Evolutionary conservation across 2,888 invertebrate species (phyloP), one percentile per base, ranked within the genome.

Genomic region (Dryococelus australis): DNA sequence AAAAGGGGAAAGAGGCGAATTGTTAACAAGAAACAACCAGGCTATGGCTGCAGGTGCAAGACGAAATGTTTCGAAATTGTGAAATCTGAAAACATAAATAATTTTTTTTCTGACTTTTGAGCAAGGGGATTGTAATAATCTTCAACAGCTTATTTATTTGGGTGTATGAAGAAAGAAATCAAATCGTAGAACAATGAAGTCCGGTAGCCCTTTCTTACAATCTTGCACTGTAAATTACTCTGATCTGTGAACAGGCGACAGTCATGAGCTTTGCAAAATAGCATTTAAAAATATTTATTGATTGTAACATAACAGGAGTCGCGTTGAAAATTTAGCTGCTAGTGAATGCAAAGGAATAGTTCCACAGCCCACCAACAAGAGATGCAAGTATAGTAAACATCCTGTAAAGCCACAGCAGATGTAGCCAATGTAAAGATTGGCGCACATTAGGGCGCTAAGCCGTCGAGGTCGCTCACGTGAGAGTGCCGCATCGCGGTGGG

Each of bases 121-220:
- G 13, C 20, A 16, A 16, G 51, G 51, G 51, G 51, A n/a, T 35
- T 65, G 24, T n/a, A 12, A 24, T 65, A 0, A 24, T 65, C 65
- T 65, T 65, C n/a, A 65, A 65, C 65, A n/a, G 65, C 65, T 65
- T 65, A 65, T 24, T 20, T 65, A 65, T 65, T 65, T 65, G 65
- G 65, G 2, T 65, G n/a, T n/a, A 65, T 65, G 47, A 65, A 65
- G 8, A 65, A 65, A 16, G 65, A n/a, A 65, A 65, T 10, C 8
- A 65, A 65, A 24, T 12, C 65, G 65, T 16, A n/a, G 16, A 65
- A 65, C 65, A 65, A 65, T 12, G 65, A 65, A 65, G 65, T 16
- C 24, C 8, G 6, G 65, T n/a, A 65, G 65, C 65, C 20, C n/a
- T 65, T 65, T 8, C 65, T 20, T 8, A n/a, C 24, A 24, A 12